phyloP scores from a whole-genome alignment of 2,113 vertebrate species.

The Lipotes vexillifer region DNA sequence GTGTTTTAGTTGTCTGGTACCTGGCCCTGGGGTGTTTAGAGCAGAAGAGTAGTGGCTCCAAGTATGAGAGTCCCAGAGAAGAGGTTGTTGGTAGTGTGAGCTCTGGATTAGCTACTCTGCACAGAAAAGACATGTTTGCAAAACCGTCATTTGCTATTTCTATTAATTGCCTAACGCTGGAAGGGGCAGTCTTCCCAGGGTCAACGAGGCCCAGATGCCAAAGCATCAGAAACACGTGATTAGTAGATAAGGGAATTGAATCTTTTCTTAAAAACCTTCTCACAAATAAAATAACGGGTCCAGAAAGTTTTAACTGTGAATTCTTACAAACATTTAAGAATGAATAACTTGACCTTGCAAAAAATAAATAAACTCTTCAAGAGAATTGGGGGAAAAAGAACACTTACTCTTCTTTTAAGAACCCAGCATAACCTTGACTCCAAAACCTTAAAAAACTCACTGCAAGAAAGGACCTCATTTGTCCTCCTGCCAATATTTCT shows the following conservation, averaged over 20 bases:
- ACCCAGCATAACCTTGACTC: background rate
- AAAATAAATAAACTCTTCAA: background rate
- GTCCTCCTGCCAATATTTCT: background rate
- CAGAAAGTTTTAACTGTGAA: background rate
- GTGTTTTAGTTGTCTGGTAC: background rate
- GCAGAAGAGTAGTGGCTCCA: background rate
- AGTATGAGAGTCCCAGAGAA: background rate
- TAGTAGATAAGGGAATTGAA: background rate
- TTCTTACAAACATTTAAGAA: background rate
- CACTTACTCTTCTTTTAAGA: background rate
- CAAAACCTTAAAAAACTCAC: background rate
- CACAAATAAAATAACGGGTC: background rate
- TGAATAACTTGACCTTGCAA: background rate
- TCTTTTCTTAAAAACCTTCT: background rate
- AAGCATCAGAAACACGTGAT: background rate
- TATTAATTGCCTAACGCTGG: background rate
- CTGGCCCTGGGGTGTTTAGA: background rate
- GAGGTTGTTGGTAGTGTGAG: background rate
- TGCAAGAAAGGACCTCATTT: background rate
- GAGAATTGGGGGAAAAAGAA: background rate
- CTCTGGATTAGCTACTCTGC: background rate
- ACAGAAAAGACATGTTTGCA: background rate
- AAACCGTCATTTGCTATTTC: background rate
- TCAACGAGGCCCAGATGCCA: background rate
- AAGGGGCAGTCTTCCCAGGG: background rate